Evolutionary conservation across 2,888 invertebrate species (phyloP).

Genomic region (Epinotia ramella): DNA sequence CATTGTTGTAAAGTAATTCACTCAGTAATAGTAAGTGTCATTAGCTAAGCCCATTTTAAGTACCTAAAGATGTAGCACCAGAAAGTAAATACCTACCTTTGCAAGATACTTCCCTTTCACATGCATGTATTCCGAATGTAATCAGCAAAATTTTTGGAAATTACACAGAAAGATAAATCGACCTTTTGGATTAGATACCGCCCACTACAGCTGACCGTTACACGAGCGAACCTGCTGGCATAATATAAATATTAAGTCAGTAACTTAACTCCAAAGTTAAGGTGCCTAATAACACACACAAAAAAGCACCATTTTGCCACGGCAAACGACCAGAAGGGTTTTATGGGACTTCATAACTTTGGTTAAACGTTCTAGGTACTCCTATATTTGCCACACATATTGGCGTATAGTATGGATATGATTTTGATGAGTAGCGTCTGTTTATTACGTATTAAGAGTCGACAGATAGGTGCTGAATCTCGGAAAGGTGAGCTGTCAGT

Average conservation of each 20-base stretch:
- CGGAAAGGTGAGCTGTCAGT: too few species aligned
- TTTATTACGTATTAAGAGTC: too few species aligned
- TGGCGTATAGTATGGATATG: too few species aligned
- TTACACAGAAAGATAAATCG: constrained; percentile 30
- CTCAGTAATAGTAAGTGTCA: not conserved
- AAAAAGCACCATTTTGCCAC: too few species aligned
- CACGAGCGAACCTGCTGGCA: not conserved
- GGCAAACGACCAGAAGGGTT: too few species aligned
- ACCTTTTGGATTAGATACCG: constrained; percentile 32
- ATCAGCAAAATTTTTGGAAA: constrained; percentile 27
- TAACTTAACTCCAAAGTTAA: not conserved
- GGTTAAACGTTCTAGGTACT: too few species aligned
- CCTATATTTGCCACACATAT: too few species aligned
- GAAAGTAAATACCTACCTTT: not conserved
- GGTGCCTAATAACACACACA: not conserved
- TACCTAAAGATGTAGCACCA: not conserved
- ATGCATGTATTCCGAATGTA: not conserved
- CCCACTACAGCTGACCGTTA: constrained; percentile 41
- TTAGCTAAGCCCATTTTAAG: not conserved
- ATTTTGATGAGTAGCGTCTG: too few species aligned
- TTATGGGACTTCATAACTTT: too few species aligned
- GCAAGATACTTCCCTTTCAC: not conserved
- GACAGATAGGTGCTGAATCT: too few species aligned
- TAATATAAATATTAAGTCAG: not conserved
- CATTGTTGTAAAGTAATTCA: constrained; percentile 8